These are phyloP conservation scores for Adineta ricciae DNA, from an alignment of 2,888 invertebrate species.

Conservation along the genomic window DNA sequence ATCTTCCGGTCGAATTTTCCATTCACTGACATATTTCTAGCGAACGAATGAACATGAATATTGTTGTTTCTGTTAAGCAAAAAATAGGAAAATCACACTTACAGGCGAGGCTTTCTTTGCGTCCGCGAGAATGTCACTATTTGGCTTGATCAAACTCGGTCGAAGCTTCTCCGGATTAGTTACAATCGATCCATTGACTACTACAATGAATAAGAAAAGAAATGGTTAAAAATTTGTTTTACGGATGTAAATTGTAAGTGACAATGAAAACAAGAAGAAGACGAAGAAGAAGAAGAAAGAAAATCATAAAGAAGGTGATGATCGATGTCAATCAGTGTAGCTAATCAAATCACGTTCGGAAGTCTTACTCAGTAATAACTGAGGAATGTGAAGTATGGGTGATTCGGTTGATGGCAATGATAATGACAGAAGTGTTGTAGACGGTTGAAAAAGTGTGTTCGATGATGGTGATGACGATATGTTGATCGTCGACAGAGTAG, in stretches of 20 bases:
- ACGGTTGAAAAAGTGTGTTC: not conserved
- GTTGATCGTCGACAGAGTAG: not conserved
- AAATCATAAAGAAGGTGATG: not conserved
- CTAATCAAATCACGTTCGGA: too few species aligned
- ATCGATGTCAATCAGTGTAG: not conserved
- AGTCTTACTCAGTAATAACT: slow-evolving; percentile 18
- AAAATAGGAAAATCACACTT: not conserved
- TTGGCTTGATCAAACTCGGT: not conserved
- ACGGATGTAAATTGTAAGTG: too few species aligned
- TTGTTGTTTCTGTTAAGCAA: too few species aligned
- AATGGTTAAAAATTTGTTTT: not conserved
- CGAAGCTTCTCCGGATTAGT: not conserved
- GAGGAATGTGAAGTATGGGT: not conserved
- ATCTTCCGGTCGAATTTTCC: slow-evolving; percentile 12
- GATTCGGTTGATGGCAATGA: not conserved
- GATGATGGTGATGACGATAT: not conserved
- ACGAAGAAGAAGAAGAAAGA: not conserved
- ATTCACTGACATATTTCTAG: slow-evolving; percentile 11
- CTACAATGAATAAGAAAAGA: not conserved
- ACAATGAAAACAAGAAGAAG: not conserved
- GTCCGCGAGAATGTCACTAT: not conserved
- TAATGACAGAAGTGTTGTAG: not conserved
- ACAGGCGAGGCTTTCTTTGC: not conserved
- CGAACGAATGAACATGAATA: not conserved
- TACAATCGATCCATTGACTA: not conserved